These are phyloP conservation scores for Anniella stebbinsi DNA, from an alignment of 2,797 vertebrate species.

Conservation along the genomic window DNA sequence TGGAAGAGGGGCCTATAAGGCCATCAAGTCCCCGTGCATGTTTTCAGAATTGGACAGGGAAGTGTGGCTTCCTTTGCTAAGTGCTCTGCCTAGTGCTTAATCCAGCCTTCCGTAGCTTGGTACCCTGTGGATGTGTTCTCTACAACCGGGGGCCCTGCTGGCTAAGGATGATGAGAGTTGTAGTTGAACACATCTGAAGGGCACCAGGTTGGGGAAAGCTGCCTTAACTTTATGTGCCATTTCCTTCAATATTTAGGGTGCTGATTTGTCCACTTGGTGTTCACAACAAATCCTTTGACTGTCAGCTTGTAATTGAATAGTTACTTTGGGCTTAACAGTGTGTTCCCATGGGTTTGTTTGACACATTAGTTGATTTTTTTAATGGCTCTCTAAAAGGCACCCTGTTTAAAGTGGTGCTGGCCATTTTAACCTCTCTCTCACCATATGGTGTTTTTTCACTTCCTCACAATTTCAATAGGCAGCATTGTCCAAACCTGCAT, in stretches of 20 bases:
- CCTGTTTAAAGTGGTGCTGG: conserved; percentile 22
- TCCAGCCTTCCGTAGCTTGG: background rate
- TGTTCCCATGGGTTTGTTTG: background rate
- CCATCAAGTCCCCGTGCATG: too few species aligned
- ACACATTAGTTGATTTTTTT: background rate
- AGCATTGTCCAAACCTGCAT: conserved; percentile 24
- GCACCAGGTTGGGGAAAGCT: too few species aligned
- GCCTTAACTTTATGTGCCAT: too few species aligned
- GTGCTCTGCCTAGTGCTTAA: background rate
- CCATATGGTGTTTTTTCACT: background rate
- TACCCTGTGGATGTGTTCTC: too few species aligned
- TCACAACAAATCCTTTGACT: background rate
- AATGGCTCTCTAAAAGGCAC: background rate
- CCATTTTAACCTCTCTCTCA: conserved; percentile 24
- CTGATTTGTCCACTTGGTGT: background rate
- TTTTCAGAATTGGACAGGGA: background rate
- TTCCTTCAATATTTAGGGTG: background rate
- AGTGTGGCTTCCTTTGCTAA: background rate
- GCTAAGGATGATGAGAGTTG: too few species aligned
- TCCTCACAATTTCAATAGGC: background rate
- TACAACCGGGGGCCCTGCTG: too few species aligned
- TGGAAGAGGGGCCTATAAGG: too few species aligned
- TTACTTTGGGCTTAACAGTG: background rate
- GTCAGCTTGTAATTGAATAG: background rate
- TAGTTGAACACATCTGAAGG: too few species aligned